These are phyloP conservation scores for Mimas tiliae DNA, from an alignment of 2,888 invertebrate species.

Conservation along the genomic window DNA sequence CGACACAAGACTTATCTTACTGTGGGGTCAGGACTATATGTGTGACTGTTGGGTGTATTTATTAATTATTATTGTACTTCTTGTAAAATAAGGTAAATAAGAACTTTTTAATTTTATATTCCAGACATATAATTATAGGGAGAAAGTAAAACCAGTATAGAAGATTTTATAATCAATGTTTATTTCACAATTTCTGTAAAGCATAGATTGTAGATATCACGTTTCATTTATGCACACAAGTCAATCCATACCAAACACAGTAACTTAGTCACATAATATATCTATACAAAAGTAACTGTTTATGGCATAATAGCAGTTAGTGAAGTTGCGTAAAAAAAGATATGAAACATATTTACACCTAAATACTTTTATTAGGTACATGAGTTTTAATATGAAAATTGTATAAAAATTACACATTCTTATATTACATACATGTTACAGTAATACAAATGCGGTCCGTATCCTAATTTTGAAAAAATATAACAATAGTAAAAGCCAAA, in stretches of 20 bases:
- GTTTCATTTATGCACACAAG: slow-evolving; percentile 82
- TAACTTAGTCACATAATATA: slow-evolving; percentile 71
- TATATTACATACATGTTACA: slow-evolving; percentile 75
- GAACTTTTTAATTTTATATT: neutral
- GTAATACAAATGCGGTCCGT: slow-evolving; percentile 80
- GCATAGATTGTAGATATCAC: slow-evolving; percentile 85
- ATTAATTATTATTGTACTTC: no score
- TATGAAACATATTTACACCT: slow-evolving; percentile 82
- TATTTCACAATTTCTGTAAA: slow-evolving; percentile 83
- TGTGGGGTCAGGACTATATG: no score
- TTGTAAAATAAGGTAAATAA: neutral
- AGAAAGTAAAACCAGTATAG: slow-evolving; percentile 35
- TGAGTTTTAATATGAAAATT: slow-evolving; percentile 82
- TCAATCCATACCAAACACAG: slow-evolving; percentile 79
- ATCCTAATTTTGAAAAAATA: slow-evolving; percentile 81
- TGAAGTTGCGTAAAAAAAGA: slow-evolving; percentile 80
- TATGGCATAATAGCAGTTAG: slow-evolving; percentile 79
- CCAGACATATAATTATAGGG: neutral
- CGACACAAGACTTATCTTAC: no score
- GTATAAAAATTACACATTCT: slow-evolving; percentile 84
- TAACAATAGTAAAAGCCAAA: slow-evolving; percentile 81
- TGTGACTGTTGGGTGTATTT: no score
- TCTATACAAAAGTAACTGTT: slow-evolving; percentile 80
- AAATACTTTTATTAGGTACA: slow-evolving; percentile 80
- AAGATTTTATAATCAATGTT: slow-evolving; percentile 73